Evolutionary conservation across 2,888 invertebrate species (phyloP), one percentile per base, ranked within the genome.

Genomic region (Sesamia inferens): DNA sequence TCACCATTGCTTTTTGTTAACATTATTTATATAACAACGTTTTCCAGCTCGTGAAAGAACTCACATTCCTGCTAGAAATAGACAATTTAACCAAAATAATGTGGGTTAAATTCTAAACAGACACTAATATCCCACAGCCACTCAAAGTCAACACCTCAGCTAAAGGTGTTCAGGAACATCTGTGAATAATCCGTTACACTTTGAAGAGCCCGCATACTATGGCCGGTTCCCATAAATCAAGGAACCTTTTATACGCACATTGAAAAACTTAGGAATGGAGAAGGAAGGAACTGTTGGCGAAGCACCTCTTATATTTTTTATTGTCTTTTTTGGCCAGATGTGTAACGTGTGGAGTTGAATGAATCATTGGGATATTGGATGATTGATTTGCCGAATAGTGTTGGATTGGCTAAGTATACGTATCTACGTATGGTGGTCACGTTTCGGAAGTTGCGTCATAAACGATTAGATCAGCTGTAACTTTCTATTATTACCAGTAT

Each of bases 111-210:
- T 82, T 79, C 62, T 72, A 79, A 76, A 63, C 67, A 62, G 68
- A 86, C 71, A 81, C n/a, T n/a, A 69, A 74, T 71, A 70, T 79
- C 75, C 86, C 84, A 61, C 71, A 84, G 79, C 76, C 68, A 78
- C 82, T 81, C 70, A 73, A 76, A 66, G 68, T 70, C 14, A 73
- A 76, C 88, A 89, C 89, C 88, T 88, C 71, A 74, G 71, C 69
- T 73, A 85, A 94, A 94, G 94, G 94, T 94, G 94, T 89, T 81
- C 83, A 54, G 68, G 71, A 88, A 82, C 94, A 95, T 94, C 95
- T 94, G 94, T 91, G 77, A 85, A 87, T 92, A 94, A 94, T 93
- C 93, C 92, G 85, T 87, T 88, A 76, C 79, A 78, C 75, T 71
- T 76, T 87, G 78, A 83, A 89, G 87, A 78, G 77, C 88, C 88